phyloP scores from a whole-genome alignment of 2,888 invertebrate species.

The Uloborus plumipes region DNA sequence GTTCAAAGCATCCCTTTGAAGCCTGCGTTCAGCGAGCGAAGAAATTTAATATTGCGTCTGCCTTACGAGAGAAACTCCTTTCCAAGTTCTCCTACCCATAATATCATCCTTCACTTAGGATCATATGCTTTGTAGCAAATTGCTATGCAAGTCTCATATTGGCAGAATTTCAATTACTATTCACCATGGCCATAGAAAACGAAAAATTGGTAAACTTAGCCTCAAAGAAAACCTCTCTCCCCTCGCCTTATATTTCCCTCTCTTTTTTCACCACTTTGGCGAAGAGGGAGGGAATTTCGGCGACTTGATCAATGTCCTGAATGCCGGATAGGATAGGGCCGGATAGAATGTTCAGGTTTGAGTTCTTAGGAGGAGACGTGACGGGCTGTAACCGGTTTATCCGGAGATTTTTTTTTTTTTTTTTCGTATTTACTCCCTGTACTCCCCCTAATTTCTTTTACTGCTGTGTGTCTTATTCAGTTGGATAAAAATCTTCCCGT shows the following conservation, averaged over 20 bases:
- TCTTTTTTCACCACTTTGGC: not conserved
- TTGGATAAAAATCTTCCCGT: constrained; percentile 7
- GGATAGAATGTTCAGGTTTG: constrained; percentile 11
- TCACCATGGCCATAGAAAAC: constrained; percentile 5
- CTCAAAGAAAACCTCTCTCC: constrained; percentile 10
- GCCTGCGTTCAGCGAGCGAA: no score
- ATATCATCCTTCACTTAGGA: no score
- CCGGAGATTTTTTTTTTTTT: constrained; percentile 2
- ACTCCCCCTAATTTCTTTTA: constrained; percentile 1
- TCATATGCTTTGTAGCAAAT: no score
- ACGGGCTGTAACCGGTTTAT: constrained; percentile 15
- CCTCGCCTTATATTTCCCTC: not conserved
- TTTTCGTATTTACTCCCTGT: constrained; percentile 7
- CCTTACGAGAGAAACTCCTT: no score
- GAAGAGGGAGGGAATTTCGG: constrained; percentile 2
- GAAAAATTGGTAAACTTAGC: constrained; percentile 26
- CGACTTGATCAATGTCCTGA: constrained; percentile 39
- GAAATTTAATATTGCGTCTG: no score
- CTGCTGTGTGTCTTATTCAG: not conserved
- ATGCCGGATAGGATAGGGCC: constrained; percentile 12
- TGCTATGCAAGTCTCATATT: no score
- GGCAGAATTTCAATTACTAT: constrained; percentile 34
- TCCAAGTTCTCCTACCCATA: no score
- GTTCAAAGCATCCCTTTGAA: no score
- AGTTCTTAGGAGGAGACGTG: constrained; percentile 47